phyloP scores from a whole-genome alignment of 2,888 invertebrate genomes.

The Rhagonycha lutea region DNA sequence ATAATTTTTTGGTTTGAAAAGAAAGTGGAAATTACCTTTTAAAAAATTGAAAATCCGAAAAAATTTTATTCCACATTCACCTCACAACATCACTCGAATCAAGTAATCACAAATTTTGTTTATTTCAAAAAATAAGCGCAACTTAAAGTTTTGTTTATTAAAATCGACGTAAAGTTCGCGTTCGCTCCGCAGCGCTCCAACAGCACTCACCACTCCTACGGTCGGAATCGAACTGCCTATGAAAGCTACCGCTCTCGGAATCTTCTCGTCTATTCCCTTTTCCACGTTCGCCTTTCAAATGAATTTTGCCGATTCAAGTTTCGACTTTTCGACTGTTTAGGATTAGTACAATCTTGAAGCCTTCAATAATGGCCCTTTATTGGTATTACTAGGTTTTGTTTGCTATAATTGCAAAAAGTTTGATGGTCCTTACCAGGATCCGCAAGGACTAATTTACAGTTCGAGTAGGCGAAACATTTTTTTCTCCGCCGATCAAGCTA shows the following conservation, averaged over 20 bases:
- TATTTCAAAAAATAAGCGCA: background rate
- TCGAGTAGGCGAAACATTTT: background rate
- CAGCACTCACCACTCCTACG: constrained; percentile 14
- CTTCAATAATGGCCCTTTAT: background rate
- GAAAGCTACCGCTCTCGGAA: background rate
- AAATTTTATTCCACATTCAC: background rate
- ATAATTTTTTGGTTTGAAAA: background rate
- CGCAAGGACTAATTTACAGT: background rate
- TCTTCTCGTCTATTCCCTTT: background rate
- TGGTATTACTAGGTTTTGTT: background rate
- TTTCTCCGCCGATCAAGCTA: background rate
- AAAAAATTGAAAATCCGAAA: background rate
- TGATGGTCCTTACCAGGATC: background rate
- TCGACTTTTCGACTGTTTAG: background rate
- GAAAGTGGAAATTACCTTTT: background rate
- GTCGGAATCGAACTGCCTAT: constrained; percentile 33
- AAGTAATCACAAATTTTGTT: background rate
- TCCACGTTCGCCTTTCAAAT: background rate
- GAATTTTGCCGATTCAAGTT: background rate
- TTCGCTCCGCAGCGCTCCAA: background rate
- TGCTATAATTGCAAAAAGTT: background rate
- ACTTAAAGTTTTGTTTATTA: background rate
- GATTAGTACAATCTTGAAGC: constrained; percentile 2
- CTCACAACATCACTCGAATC: background rate
- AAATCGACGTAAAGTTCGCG: background rate